These are phyloP conservation scores for Carduelis carduelis DNA, from an alignment of 2,797 vertebrate species.

Conservation along the genomic window DNA sequence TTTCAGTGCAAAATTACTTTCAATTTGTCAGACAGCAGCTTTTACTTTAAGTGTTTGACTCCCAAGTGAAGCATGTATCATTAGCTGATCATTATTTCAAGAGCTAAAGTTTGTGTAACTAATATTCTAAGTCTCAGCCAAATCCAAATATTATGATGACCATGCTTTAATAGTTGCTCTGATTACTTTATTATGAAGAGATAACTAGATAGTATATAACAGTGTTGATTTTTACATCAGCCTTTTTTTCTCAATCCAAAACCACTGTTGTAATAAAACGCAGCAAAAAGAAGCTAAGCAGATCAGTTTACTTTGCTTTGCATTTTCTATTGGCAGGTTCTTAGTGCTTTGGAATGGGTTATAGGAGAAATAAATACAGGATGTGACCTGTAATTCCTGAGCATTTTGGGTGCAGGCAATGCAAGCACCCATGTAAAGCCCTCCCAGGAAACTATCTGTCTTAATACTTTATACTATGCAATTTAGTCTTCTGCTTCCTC, in stretches of 20 bases:
- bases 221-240: neutral
- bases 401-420: neutral
- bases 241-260: neutral
- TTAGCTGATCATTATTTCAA: slow-evolving; percentile 30
- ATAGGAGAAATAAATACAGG: neutral
- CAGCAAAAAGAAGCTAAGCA: neutral
- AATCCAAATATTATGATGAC: slow-evolving; percentile 16
- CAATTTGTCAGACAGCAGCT: slow-evolving; percentile 21
- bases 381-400: neutral
- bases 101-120: neutral
- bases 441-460: neutral
- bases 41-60: slow-evolving; percentile 19
- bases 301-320: neutral
- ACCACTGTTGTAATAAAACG: neutral
- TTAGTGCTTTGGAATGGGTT: neutral
- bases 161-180: neutral
- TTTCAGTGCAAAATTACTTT: slow-evolving; percentile 41
- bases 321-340: neutral
- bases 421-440: neutral
- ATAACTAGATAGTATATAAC: neutral
- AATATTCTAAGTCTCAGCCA: neutral
- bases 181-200: neutral
- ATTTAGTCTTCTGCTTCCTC: slow-evolving; percentile 12
- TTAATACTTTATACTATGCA: neutral
- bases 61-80: neutral